phyloP scores from a whole-genome alignment of 2,888 invertebrate species.

The Eumerus sabulonum region DNA sequence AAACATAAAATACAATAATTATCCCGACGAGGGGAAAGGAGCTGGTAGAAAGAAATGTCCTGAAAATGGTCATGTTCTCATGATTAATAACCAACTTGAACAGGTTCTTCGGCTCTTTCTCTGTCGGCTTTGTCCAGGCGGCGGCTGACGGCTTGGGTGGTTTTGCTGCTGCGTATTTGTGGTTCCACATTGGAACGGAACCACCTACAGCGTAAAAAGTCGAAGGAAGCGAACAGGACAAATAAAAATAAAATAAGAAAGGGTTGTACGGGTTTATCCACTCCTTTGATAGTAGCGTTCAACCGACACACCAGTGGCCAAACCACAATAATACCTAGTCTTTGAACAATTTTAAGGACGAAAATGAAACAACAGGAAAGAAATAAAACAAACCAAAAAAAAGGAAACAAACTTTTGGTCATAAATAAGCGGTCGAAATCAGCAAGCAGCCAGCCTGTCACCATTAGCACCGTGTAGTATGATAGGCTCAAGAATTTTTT shows the following conservation, averaged over 20 bases:
- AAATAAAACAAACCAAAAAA: too few relatives aligned
- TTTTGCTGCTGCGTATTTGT: too few relatives aligned
- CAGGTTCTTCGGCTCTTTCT: constrained; percentile 16
- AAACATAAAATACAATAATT: constrained; percentile 60
- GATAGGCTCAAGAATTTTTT: constrained; percentile 58
- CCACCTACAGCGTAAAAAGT: constrained; percentile 41
- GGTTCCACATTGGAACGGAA: constrained; percentile 17
- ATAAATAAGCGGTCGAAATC: constrained; percentile 51
- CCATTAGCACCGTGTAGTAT: constrained; percentile 7
- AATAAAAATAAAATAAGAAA: constrained; percentile 20
- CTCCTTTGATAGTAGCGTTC: constrained; percentile 61
- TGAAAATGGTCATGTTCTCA: constrained; percentile 64
- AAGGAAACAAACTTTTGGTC: constrained; percentile 28
- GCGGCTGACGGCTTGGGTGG: too few relatives aligned
- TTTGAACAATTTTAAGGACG: not conserved
- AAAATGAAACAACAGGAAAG: constrained; percentile 8
- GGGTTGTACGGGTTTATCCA: constrained; percentile 52
- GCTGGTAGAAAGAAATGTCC: constrained; percentile 15
- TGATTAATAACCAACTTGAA: constrained; percentile 63
- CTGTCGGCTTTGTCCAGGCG: too few relatives aligned
- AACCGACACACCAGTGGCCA: constrained; percentile 59
- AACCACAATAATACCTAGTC: constrained; percentile 57
- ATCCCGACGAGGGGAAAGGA: constrained; percentile 20
- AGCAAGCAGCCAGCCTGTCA: constrained; percentile 23
- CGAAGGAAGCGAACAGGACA: not conserved